These are phyloP conservation scores for Siniperca chuatsi DNA, from an alignment of 2,113 vertebrate genomes.

Conservation along the genomic window DNA sequence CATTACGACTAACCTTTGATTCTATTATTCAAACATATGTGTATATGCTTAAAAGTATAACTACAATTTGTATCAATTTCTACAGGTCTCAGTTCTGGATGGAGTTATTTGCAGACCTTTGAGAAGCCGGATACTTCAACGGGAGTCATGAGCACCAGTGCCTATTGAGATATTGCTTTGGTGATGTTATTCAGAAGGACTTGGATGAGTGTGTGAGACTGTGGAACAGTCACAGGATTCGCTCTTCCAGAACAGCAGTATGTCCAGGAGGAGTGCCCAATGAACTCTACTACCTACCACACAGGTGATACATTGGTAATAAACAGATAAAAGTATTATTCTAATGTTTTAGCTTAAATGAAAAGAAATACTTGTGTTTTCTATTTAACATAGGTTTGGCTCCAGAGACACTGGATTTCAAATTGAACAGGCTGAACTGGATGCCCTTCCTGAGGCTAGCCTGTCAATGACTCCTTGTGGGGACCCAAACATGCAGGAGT, in stretches of 20 bases:
- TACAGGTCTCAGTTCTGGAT: slow-evolving; percentile 53
- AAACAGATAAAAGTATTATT: neutral
- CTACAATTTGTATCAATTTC: neutral
- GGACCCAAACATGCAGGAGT: slow-evolving; percentile 48
- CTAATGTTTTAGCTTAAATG: neutral
- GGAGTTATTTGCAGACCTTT: slow-evolving; percentile 51
- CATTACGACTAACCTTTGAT: neutral
- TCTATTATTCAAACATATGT: neutral
- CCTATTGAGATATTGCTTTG: slow-evolving; percentile 43
- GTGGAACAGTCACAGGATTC: slow-evolving; percentile 52
- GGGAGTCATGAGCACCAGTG: too few species aligned
- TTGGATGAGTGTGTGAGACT: slow-evolving; percentile 47
- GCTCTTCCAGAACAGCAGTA: slow-evolving; percentile 11
- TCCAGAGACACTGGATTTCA: slow-evolving; percentile 41
- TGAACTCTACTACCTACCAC: slow-evolving; percentile 17
- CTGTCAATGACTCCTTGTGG: slow-evolving; percentile 27
- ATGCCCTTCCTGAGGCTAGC: slow-evolving; percentile 32
- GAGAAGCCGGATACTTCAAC: slow-evolving; percentile 29
- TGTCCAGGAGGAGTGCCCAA: slow-evolving; percentile 11
- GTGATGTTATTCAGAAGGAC: slow-evolving; percentile 48
- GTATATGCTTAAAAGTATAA: neutral
- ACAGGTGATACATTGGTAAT: slow-evolving; percentile 21
- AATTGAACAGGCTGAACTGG: slow-evolving; percentile 26
- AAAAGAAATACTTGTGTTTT: slow-evolving; percentile 5
- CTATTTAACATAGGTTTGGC: too few species aligned